phyloP scores from a whole-genome alignment of 2,888 invertebrate species.

The Hydrotaea cyrtoneurina region DNA sequence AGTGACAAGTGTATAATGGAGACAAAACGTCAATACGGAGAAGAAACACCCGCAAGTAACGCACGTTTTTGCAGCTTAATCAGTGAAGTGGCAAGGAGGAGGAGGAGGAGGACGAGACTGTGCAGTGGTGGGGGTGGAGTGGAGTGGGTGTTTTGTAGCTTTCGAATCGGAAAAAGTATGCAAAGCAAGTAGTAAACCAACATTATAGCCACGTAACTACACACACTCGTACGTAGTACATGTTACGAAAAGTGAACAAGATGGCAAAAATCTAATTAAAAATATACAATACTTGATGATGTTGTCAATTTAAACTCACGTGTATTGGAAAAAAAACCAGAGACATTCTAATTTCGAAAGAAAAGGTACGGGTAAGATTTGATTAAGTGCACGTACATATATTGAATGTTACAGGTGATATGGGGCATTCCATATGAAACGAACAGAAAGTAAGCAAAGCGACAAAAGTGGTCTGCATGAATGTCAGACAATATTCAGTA shows the following conservation, averaged over 20 bases:
- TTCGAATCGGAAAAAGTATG: neutral
- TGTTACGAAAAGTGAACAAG: too few relatives aligned
- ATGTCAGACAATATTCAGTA: too few relatives aligned
- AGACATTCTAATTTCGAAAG: too few relatives aligned
- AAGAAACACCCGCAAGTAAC: neutral
- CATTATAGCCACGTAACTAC: neutral
- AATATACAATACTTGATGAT: neutral
- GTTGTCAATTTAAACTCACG: neutral
- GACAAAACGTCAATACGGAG: neutral
- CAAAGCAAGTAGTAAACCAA: neutral
- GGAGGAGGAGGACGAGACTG: neutral
- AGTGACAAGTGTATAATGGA: neutral
- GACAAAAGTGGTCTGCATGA: too few relatives aligned
- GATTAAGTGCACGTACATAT: too few relatives aligned
- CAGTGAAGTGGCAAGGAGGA: conserved; percentile 29
- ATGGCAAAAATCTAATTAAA: neutral
- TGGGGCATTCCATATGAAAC: too few relatives aligned
- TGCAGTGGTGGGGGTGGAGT: neutral
- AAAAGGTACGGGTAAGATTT: too few relatives aligned
- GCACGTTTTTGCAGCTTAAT: conserved; percentile 51
- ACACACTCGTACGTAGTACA: too few relatives aligned
- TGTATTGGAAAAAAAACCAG: neutral
- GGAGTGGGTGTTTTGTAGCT: neutral
- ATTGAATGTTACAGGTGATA: too few relatives aligned
- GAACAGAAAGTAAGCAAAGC: too few relatives aligned